These are phyloP conservation scores for Anser brachyrhynchus DNA, from an alignment of 2,113 vertebrate genomes.

Conservation along the genomic window DNA sequence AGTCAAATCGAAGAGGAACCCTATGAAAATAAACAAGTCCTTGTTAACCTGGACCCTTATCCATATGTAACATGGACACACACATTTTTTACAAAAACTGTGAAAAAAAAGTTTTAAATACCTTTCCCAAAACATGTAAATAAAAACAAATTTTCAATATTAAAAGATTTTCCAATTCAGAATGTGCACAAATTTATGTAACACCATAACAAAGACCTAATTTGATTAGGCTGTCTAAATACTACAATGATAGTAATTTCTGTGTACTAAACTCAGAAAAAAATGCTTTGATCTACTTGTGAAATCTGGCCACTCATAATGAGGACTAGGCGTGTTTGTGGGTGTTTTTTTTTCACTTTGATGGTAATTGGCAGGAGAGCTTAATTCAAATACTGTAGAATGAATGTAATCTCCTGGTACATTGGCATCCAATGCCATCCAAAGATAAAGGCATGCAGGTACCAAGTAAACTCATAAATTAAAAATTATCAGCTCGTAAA, in stretches of 20 bases:
- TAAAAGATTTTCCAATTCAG: background rate
- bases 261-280: background rate
- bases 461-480: background rate
- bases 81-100: background rate
- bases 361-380: background rate
- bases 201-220: background rate
- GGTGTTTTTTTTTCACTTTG: background rate
- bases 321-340: accelerated
- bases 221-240: background rate
- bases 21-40: background rate
- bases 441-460: background rate
- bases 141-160: background rate
- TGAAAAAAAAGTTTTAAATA: background rate
- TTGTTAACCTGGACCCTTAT: background rate
- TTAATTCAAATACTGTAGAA: background rate
- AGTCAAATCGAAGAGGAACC: background rate
- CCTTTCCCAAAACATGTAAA: background rate
- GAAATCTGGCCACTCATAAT: background rate
- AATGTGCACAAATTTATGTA: background rate
- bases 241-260: background rate
- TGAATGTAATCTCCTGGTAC: background rate
- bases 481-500: background rate
- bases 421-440: background rate
- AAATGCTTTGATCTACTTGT: background rate
- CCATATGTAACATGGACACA: background rate